A percentile compares a stretch with the other conserved stretches of the same genome.
Conservation (phyloP, 2,797 vertebrate genomes). For the Discoglossus pictus region DNA sequence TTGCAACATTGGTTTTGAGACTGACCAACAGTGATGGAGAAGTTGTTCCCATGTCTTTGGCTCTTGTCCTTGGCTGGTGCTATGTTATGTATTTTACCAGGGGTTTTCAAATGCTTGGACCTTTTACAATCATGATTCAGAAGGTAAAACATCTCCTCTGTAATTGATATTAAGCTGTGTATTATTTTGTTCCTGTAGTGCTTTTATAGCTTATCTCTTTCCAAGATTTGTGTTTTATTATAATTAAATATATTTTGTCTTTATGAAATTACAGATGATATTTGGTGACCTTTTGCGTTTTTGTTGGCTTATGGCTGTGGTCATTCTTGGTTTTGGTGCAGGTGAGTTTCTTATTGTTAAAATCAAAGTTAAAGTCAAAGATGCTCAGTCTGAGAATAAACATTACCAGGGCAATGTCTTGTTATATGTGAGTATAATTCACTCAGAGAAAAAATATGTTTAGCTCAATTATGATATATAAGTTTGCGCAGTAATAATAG, state of each 20-base stretch:
- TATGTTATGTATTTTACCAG: conserved; percentile 93
- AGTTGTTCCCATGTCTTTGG: conserved; percentile 81
- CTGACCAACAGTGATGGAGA: conserved; percentile 78
- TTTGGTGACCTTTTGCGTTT: conserved; percentile 93
- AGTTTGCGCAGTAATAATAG: no score
- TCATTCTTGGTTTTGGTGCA: conserved; percentile 89
- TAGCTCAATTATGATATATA: no score
- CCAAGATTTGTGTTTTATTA: no score
- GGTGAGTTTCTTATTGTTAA: conserved; percentile 72
- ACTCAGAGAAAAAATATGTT: no score
- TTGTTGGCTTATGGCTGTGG: conserved; percentile 90
- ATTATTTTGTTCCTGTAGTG: background rate
- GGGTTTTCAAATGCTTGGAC: conserved; percentile 94
- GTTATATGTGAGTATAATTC: no score
- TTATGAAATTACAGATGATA: conserved; percentile 79
- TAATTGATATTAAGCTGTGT: background rate
- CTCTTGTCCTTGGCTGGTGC: conserved; percentile 91
- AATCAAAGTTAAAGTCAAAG: no score
- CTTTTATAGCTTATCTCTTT: no score
- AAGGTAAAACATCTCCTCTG: conserved; percentile 73
- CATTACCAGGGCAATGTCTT: no score
- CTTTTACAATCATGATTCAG: conserved; percentile 96
- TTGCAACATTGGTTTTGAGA: conserved; percentile 86
- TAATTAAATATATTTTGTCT: conserved; percentile 43
- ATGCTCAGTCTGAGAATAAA: no score